A percentile compares a stretch with the other conserved stretches of the same genome.
Evolutionary conservation across 2,888 invertebrate genomes (phyloP).

Genomic region (Boloria selene): DNA sequence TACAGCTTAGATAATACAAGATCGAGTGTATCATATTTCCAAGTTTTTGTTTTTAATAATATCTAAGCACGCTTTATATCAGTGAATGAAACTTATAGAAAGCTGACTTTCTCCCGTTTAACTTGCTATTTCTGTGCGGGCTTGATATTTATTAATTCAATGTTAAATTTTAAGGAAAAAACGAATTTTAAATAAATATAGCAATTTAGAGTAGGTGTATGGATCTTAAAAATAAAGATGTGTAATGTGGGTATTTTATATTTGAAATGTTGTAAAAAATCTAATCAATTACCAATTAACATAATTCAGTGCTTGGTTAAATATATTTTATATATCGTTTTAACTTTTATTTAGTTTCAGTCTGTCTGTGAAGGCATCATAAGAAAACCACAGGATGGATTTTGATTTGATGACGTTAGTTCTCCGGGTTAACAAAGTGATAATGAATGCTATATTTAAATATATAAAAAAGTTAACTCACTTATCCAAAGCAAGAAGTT

Average conservation of each 20-base stretch:
- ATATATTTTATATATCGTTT: neutral
- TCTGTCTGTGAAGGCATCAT: too few species aligned
- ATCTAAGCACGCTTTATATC: constrained; percentile 52
- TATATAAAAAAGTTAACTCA: constrained; percentile 63
- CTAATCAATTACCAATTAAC: too few species aligned
- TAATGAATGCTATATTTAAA: constrained; percentile 1
- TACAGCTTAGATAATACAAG: constrained; percentile 14
- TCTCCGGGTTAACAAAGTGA: too few species aligned
- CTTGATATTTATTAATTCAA: constrained; percentile 19
- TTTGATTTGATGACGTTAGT: too few species aligned
- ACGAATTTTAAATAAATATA: neutral
- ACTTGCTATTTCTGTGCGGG: constrained; percentile 36
- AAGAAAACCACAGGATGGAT: too few species aligned
- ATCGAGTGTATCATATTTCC: constrained; percentile 11
- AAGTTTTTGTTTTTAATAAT: constrained; percentile 45
- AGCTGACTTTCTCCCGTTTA: constrained; percentile 66
- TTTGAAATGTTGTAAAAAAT: too few species aligned
- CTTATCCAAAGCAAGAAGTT: constrained; percentile 93
- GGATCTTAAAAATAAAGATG: too few species aligned
- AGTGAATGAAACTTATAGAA: constrained; percentile 61
- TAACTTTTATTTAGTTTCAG: too few species aligned
- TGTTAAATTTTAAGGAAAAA: constrained; percentile 6
- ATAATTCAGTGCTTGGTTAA: too few species aligned
- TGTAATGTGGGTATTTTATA: too few species aligned
- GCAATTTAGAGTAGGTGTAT: too few species aligned